Evolutionary conservation across 2,797 vertebrate species (phyloP), one percentile per base, ranked within the genome.

Genomic region (Gila robusta): DNA sequence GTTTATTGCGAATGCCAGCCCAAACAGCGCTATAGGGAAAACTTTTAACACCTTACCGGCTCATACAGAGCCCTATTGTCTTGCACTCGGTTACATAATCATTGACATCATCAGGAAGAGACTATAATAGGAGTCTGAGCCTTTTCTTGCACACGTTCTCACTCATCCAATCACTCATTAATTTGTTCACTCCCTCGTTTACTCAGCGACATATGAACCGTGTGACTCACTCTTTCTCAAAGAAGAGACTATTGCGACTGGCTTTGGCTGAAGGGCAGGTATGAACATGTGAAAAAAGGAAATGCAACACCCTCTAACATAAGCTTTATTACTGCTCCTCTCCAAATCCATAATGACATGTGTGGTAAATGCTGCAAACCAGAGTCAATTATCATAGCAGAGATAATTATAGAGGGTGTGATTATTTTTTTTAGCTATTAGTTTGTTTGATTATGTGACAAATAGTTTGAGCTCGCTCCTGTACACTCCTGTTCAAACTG

Each of bases 11-110:
- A 76, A 39, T 23, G 49, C 47, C 83, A 82, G 85, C 74, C 86
- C 85, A 90, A 90, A 90, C 85, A 81, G 81, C 67, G 72, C 88
- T 87, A 85, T 77, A 81, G 86, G 84, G 87, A 87, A 88, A 87
- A 88, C 87, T 85, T 90, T 91, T 91, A 88, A 88, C 91, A 89
- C 88, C 90, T 90, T 86, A 64, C 86, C 86, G 88, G 64, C 87
- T 90, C 88, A 89, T 88, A 92, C 90, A 90, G 88, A 84, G 76
- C 44, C 70, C 88, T 85, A 90, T 91, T 91, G 88, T 91, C 76
- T 81, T 80, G 79, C 71, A 81, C 28, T 35, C 64, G 64, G 84
- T 90, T 91, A 88, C 89, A 91, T 88, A 88, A 91, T 90, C 81
- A 87, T 74, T 86, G 87, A 89, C 84, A 86, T 89, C 81, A 86